A percentile compares a stretch with the other conserved stretches of the same genome.
These are phyloP conservation scores for Unio pictorum DNA, from an alignment of 2,888 invertebrate genomes.

Conservation along the genomic window DNA sequence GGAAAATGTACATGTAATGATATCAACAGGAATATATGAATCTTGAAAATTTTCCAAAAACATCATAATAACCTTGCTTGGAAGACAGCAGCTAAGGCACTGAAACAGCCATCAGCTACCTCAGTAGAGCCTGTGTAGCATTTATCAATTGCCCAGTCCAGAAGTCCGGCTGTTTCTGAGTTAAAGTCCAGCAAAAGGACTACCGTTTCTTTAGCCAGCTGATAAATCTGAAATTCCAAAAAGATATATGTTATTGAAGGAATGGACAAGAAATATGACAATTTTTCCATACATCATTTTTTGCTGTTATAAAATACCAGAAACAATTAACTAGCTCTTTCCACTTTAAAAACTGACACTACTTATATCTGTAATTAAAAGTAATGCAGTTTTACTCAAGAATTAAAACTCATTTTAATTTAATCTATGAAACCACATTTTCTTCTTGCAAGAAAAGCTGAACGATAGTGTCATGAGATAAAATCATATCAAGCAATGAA, in stretches of 20 bases:
- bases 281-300: not conserved
- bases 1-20: too few relatives aligned
- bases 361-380: too few relatives aligned
- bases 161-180: slow-evolving; percentile 73
- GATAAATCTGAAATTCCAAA: slow-evolving; percentile 82
- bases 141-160: slow-evolving; percentile 98
- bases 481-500: too few relatives aligned
- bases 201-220: slow-evolving; percentile 92
- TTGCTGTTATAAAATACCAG: not conserved
- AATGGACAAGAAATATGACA: not conserved
- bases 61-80: slow-evolving; percentile 83
- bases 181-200: slow-evolving; percentile 93
- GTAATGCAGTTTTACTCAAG: too few relatives aligned
- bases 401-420: too few relatives aligned
- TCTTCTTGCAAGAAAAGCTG: too few relatives aligned
- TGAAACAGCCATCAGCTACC: slow-evolving; percentile 96
- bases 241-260: not conserved
- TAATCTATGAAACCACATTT: too few relatives aligned
- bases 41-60: too few relatives aligned
- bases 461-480: too few relatives aligned
- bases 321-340: too few relatives aligned
- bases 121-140: slow-evolving; percentile 94
- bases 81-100: slow-evolving; percentile 95
- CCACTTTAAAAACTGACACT: too few relatives aligned
- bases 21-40: too few relatives aligned